Percentiles rank a stretch among this genome's conserved stretches.
Evolutionary conservation across 2,888 invertebrate genomes (phyloP).

Genomic region (Maniola hyperantus): DNA sequence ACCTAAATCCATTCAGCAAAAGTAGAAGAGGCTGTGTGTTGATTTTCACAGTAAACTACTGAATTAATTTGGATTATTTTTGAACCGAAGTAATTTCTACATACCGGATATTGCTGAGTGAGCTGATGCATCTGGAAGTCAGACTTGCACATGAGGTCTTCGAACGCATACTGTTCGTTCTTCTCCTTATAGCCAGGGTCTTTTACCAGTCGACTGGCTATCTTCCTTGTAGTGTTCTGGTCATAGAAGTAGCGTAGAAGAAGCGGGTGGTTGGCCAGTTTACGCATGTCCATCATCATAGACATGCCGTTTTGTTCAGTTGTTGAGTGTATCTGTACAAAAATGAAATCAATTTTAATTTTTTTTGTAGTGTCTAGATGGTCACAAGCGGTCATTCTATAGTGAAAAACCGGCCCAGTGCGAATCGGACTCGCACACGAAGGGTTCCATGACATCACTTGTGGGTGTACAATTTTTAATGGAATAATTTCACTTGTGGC

Average conservation of each 20-base stretch:
- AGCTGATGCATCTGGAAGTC: conserved; percentile 96
- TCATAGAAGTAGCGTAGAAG: conserved; percentile 89
- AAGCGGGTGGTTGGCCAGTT: conserved; percentile 96
- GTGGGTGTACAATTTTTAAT: too few species aligned
- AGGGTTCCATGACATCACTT: too few species aligned
- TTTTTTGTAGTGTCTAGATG: too few species aligned
- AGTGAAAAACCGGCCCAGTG: too few species aligned
- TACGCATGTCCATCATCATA: conserved; percentile 97
- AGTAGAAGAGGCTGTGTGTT: too few species aligned
- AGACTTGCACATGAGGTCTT: conserved; percentile 93
- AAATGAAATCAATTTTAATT: background rate
- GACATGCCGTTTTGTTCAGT: conserved; percentile 86
- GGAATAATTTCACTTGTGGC: too few species aligned
- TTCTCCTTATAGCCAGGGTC: conserved; percentile 89
- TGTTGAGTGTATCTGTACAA: conserved; percentile 71
- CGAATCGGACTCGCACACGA: too few species aligned
- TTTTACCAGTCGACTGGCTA: conserved; percentile 86
- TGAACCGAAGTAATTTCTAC: too few species aligned
- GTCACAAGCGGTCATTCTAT: too few species aligned
- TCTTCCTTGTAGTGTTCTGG: conserved; percentile 83
- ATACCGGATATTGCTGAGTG: conserved; percentile 85
- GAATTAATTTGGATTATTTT: too few species aligned
- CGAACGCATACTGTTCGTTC: conserved; percentile 89
- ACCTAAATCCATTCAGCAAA: too few species aligned
- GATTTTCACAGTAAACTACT: too few species aligned